These are phyloP conservation scores for Upupa epops DNA, from an alignment of 2,113 vertebrate species.

Conservation along the genomic window DNA sequence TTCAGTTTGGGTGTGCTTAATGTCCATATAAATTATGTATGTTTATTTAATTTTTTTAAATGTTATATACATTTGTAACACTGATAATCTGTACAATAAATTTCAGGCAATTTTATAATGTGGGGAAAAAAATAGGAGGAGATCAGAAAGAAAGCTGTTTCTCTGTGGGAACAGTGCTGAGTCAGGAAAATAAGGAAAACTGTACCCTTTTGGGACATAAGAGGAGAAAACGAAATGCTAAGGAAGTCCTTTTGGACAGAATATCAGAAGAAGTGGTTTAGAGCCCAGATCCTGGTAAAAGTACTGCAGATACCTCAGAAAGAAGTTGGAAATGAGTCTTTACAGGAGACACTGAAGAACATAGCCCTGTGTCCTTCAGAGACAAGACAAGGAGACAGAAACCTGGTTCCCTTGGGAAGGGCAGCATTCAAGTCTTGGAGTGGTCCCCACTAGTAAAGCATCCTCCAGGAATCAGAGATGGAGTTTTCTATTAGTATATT, in stretches of 20 bases:
- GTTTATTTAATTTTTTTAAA: not conserved
- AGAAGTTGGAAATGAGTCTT: not conserved
- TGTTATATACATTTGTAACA: not conserved
- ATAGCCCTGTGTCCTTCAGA: not conserved
- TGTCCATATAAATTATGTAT: not conserved
- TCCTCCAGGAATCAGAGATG: not conserved
- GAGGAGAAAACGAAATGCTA: not conserved
- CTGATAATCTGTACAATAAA: not conserved
- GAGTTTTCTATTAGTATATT: rapidly evolving
- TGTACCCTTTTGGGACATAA: not conserved
- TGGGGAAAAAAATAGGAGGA: not conserved
- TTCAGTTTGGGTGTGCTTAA: not conserved
- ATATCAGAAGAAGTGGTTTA: not conserved
- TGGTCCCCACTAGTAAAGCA: not conserved
- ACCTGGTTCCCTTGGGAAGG: not conserved
- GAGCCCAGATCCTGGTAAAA: not conserved
- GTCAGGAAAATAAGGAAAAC: not conserved
- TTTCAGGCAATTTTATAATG: not conserved
- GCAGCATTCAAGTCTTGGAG: not conserved
- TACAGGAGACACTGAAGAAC: not conserved
- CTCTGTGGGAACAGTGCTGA: not conserved
- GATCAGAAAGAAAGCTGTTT: not conserved
- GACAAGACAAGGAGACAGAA: not conserved
- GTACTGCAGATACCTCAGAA: not conserved
- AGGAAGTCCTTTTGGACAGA: not conserved